These are phyloP conservation scores for Bombus pascuorum DNA, from an alignment of 1,140 invertebrate genomes.

Conservation along the genomic window DNA sequence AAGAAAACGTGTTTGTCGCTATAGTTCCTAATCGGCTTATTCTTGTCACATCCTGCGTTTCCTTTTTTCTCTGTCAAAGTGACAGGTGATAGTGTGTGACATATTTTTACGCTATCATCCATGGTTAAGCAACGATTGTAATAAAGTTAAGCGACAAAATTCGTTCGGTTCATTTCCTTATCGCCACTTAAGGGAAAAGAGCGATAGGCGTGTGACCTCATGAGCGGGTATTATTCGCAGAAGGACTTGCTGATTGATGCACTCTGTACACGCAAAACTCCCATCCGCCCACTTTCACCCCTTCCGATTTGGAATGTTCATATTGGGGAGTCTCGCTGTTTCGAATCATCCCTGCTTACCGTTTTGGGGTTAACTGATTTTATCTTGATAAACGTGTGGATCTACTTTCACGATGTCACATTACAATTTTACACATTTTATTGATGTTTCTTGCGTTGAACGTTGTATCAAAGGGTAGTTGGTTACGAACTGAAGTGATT, in stretches of 20 bases:
- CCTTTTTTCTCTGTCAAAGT: too few species aligned
- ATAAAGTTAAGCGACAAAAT: constrained; percentile 71
- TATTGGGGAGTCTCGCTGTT: constrained; percentile 59
- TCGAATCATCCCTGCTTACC: constrained; percentile 47
- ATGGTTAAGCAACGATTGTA: background rate
- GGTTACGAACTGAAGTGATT: background rate
- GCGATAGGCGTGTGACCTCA: constrained; percentile 74
- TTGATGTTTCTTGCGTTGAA: background rate
- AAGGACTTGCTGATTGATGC: constrained; percentile 77
- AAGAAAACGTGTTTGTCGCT: too few species aligned
- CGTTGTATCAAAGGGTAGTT: background rate
- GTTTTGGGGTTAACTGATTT: constrained; percentile 35
- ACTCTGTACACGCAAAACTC: constrained; percentile 74
- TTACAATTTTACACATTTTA: background rate
- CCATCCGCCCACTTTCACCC: constrained; percentile 48
- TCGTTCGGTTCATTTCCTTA: constrained; percentile 73
- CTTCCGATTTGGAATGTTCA: constrained; percentile 70
- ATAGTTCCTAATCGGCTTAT: background rate
- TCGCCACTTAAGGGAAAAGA: constrained; percentile 76
- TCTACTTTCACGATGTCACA: background rate
- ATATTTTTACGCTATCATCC: constrained; percentile 17
- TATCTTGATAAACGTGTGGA: constrained; percentile 36
- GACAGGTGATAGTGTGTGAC: background rate
- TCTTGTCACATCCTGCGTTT: background rate
- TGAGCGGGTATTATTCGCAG: constrained; percentile 69